Percentiles rank a stretch among this genome's conserved stretches.
These are phyloP conservation scores for Toxostoma redivivum DNA, from an alignment of 2,113 vertebrate genomes.

Conservation along the genomic window DNA sequence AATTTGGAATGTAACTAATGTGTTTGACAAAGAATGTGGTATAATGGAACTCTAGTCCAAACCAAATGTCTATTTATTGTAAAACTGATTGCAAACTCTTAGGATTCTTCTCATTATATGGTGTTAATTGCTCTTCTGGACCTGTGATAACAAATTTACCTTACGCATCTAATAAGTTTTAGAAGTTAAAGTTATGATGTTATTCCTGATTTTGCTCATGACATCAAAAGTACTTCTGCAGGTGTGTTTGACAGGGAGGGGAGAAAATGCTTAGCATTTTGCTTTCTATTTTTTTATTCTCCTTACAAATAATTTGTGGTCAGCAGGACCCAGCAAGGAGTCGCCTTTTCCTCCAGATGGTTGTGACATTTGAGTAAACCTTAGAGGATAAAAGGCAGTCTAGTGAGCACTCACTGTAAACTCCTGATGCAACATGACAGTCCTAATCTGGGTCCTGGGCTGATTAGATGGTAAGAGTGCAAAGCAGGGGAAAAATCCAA, in stretches of 20 bases:
- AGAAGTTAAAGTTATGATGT: neutral
- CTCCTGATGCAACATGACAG: constrained; percentile 76
- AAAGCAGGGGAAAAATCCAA: neutral
- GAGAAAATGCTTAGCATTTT: constrained; percentile 57
- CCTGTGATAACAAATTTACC: neutral
- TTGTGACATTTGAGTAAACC: constrained; percentile 79
- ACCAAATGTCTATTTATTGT: neutral
- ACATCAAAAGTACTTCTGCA: neutral
- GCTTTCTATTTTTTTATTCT: constrained; percentile 45
- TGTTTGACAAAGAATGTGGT: neutral
- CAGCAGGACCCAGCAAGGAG: constrained; percentile 70
- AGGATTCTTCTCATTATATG: neutral
- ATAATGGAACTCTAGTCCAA: neutral
- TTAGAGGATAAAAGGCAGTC: constrained; percentile 76
- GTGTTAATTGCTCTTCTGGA: neutral
- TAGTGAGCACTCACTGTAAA: constrained; percentile 67
- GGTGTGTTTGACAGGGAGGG: neutral
- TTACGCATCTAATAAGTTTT: neutral
- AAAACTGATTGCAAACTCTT: neutral
- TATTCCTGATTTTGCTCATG: neutral
- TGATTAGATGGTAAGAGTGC: constrained; percentile 62
- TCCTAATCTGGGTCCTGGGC: constrained; percentile 66
- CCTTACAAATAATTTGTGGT: constrained; percentile 69
- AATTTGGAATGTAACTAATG: neutral
- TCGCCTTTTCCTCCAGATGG: constrained; percentile 74